Conservation (phyloP, 2,888 invertebrate species). For the Microctonus aethiopoides region DNA sequence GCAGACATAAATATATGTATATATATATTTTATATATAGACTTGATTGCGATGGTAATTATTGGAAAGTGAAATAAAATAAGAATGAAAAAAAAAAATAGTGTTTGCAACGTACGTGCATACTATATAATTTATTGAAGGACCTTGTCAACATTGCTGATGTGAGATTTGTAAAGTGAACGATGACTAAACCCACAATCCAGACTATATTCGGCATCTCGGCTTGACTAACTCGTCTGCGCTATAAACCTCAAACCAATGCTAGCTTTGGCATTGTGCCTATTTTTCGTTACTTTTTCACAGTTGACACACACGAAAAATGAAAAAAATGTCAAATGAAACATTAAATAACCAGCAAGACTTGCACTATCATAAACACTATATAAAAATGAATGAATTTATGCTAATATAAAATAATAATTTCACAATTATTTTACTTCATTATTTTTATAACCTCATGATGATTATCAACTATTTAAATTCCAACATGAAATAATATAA, state of each 20-base stretch:
- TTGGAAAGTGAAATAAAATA: background rate
- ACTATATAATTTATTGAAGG: slow-evolving; percentile 27
- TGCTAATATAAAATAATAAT: no score
- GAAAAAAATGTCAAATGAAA: background rate
- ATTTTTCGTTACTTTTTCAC: slow-evolving; percentile 16
- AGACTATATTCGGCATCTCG: slow-evolving; percentile 46
- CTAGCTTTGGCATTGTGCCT: slow-evolving; percentile 37
- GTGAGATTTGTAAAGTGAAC: slow-evolving; percentile 33
- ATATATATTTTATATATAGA: background rate
- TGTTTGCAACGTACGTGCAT: background rate
- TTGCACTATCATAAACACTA: no score
- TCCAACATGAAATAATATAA: background rate
- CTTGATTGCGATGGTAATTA: background rate
- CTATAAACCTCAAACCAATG: slow-evolving; percentile 35
- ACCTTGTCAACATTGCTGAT: slow-evolving; percentile 41
- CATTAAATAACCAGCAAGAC: no score
- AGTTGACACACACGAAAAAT: background rate
- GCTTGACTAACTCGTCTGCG: slow-evolving; percentile 32
- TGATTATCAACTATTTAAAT: no score
- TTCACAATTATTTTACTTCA: no score
- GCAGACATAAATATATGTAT: background rate
- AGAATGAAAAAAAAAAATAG: background rate
- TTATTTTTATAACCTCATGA: no score
- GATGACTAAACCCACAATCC: slow-evolving; percentile 45
- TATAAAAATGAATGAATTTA: no score